Evolutionary conservation across 2,888 invertebrate species (phyloP).

Genomic region (Glyphotaelius pellucidus): DNA sequence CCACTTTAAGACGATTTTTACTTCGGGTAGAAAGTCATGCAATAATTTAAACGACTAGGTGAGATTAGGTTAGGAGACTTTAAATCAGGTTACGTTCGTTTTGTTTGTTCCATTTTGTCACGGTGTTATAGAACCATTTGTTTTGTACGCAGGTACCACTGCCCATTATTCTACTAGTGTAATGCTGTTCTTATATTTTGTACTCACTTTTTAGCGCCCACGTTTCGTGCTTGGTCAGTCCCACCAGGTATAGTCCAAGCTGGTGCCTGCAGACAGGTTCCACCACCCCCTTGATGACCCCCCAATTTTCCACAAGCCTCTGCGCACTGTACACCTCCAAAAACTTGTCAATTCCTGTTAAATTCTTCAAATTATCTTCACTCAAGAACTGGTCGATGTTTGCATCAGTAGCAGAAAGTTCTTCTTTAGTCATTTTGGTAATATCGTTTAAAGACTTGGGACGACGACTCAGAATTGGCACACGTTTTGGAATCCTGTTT

Average conservation of each 20-base stretch:
- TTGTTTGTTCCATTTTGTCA: no score
- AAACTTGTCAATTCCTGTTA: constrained; percentile 75
- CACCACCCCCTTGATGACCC: constrained; percentile 73
- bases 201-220: constrained; percentile 86
- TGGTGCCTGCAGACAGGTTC: constrained; percentile 77
- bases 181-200: background rate
- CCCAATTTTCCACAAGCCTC: constrained; percentile 78
- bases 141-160: no score
- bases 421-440: background rate
- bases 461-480: constrained; percentile 54
- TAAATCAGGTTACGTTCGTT: no score
- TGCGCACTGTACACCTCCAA: constrained; percentile 79
- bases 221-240: constrained; percentile 77
- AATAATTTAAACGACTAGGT: no score
- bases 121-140: no score
- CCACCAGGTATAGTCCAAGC: constrained; percentile 79
- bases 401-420: constrained; percentile 3
- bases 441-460: constrained; percentile 60
- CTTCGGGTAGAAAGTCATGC: no score
- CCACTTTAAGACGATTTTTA: no score
- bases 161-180: no score
- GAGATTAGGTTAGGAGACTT: no score
- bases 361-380: constrained; percentile 44
- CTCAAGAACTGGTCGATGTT: constrained; percentile 48
- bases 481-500: constrained; percentile 62